Percentiles rank a stretch among this genome's conserved stretches.
Conservation (phyloP, 2,797 vertebrate genomes). For the Siniperca scherzeri region DNA sequence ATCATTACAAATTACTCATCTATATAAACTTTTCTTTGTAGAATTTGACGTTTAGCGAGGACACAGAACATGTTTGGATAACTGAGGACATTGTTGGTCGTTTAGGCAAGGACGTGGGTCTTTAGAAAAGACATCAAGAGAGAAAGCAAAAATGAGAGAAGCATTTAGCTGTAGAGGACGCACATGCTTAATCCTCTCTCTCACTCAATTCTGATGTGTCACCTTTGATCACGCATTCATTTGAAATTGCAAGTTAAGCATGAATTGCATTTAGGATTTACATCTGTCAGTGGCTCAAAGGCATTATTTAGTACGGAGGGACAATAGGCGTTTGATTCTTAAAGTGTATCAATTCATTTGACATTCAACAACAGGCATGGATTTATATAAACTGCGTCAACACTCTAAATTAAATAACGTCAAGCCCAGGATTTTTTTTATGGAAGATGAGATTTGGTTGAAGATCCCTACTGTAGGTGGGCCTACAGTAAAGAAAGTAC, state of each 20-base stretch:
- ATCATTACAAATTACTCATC: background rate
- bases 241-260: constrained; percentile 43
- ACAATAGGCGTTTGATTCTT: background rate
- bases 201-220: constrained; percentile 33
- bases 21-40: background rate
- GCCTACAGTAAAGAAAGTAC: constrained; percentile 11
- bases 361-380: background rate
- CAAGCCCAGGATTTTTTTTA: background rate
- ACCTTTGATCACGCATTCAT: constrained; percentile 39
- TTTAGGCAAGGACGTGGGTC: background rate
- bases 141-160: constrained; percentile 7
- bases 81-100: background rate
- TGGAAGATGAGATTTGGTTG: background rate
- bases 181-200: constrained; percentile 44
- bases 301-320: background rate
- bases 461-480: background rate
- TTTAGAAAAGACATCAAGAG: constrained; percentile 16
- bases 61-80: constrained; percentile 4
- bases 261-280: constrained; percentile 40
- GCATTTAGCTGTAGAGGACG: constrained; percentile 34
- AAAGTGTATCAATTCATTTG: background rate
- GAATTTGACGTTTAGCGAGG: constrained; percentile 3
- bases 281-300: constrained; percentile 30
- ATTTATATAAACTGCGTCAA: background rate
- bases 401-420: constrained; percentile 9